phyloP scores from a whole-genome alignment of 2,888 invertebrate genomes.

The Drosophila recens region DNA sequence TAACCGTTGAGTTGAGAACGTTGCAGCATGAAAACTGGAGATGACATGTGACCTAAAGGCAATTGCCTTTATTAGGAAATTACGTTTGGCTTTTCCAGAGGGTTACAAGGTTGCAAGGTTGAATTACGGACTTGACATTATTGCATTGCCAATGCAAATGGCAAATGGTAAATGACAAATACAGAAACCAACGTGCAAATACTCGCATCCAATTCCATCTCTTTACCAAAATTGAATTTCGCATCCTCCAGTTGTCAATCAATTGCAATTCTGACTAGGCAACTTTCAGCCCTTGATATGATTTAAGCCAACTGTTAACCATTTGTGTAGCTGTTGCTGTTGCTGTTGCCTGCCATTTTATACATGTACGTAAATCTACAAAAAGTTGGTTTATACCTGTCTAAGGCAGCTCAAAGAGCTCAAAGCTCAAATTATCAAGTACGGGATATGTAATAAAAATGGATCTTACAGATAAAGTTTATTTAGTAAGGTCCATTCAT shows the following conservation, averaged over 20 bases:
- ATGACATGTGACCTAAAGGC: constrained; percentile 10
- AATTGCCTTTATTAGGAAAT: constrained; percentile 4
- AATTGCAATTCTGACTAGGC: constrained; percentile 19
- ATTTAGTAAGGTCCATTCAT: too few species aligned
- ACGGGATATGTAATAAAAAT: too few species aligned
- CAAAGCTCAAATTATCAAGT: not conserved
- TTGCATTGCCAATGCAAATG: constrained; percentile 9
- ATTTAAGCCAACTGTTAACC: constrained; percentile 1
- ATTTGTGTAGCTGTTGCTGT: not conserved
- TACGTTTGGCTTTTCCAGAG: not conserved
- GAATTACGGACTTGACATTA: constrained; percentile 1
- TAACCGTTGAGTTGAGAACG: not conserved
- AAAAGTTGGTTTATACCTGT: constrained; percentile 7
- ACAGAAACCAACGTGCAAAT: not conserved
- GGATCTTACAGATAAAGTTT: too few species aligned
- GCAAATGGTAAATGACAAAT: constrained; percentile 2
- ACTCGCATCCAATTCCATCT: not conserved
- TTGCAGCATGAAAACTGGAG: not conserved
- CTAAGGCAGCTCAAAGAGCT: not conserved
- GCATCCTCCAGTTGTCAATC: constrained; percentile 30
- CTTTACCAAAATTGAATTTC: constrained; percentile 4
- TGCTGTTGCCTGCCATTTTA: not conserved
- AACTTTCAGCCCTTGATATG: constrained; percentile 14
- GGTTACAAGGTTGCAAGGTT: not conserved
- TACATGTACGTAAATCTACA: not conserved